Base-by-base conservation (phyloP, 2,888 invertebrate species). In the Sthenelais limicola region DNA sequence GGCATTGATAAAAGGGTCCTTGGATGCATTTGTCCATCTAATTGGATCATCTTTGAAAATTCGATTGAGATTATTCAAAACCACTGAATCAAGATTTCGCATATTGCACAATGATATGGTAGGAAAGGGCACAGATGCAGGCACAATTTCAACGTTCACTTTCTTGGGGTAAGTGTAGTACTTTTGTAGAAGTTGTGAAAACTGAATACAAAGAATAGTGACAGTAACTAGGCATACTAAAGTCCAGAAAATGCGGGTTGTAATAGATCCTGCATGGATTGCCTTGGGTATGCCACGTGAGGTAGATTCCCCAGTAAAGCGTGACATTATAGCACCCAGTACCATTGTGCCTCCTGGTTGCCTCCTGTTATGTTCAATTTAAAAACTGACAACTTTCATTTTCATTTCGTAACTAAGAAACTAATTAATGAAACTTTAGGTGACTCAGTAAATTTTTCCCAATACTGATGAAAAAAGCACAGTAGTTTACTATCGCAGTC, bases 231-330 rank as follows among this genome's bases (percentile, higher is more conserved):
- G 33, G 66, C 72, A 75, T 5, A 71, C 69, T 9, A 68, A n/a
- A 0, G 66, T 49, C 75, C 75, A 75, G 54, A 75, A 75, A 21
- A 73, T 49, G 1, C 69, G 56, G n/a, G 58, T 66, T 7, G 56
- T 21, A 5, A 24, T 49, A 18, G 68, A 49, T 15, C 58, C 18
- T 1, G 75, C 71, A 5, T 54, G 52, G 18, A 75, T 75, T 1
- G 71, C 75, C 58, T 75, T 75, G 32, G 75, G 75, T 49, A 75
- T 51, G 28, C 75, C 75, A 68, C 73, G 75, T 69, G 73, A 56
- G 15, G 75, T 73, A 1, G 75, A 73, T 7, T 68, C 68, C 33
- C 62, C 52, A 2, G 75, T 71, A 66, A 75, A 75, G n/a, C 38
- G 33, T 28, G 68, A 56, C 68, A 73, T 43, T 24, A 73, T 26